phyloP scores from a whole-genome alignment of 1,140 invertebrate species.

The Nephila pilipes region DNA sequence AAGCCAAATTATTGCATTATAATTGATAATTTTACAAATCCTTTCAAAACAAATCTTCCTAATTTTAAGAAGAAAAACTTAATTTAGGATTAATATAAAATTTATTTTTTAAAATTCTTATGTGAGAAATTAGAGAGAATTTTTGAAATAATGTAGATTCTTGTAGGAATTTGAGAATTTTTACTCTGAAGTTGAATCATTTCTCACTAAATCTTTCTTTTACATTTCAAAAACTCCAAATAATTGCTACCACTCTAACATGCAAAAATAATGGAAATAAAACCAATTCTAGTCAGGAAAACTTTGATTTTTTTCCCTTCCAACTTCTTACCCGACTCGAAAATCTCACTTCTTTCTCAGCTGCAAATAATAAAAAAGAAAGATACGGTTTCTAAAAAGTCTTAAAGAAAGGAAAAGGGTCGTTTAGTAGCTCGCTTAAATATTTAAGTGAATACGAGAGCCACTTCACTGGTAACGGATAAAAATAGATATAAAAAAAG shows the following conservation, averaged over 20 bases:
- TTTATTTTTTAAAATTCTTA: no score
- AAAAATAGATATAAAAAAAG: conserved; percentile 24
- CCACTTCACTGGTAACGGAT: neutral
- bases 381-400: neutral
- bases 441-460: conserved; percentile 47
- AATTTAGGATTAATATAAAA: no score
- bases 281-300: neutral
- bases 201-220: neutral
- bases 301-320: neutral
- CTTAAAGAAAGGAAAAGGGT: neutral
- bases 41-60: no score
- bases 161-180: no score
- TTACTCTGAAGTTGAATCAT: no score
- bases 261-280: neutral
- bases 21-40: no score
- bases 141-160: no score
- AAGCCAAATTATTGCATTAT: no score
- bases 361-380: neutral
- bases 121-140: no score
- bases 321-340: neutral
- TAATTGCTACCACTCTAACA: neutral
- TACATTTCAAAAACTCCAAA: neutral
- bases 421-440: conserved; percentile 48
- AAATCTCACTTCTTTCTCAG: neutral
- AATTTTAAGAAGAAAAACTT: no score